Evolutionary conservation across 2,888 invertebrate genomes (phyloP), one percentile per base, ranked within the genome.

Genomic region (Leptinotarsa rubiginosa): DNA sequence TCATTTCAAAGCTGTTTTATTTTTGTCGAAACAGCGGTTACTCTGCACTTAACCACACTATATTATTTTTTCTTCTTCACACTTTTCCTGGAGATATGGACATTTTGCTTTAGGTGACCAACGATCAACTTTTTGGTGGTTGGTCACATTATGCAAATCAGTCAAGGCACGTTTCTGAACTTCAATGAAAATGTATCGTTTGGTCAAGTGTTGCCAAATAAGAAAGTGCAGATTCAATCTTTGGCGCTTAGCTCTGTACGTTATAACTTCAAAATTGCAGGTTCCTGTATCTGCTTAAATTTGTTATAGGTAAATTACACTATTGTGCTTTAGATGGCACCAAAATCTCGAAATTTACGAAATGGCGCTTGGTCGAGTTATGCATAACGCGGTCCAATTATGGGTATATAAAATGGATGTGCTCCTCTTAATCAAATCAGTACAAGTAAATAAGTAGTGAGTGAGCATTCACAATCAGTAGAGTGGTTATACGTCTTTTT

Each of bases 71-170:
- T 25, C 18, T 54, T 54, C 54, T 54, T 54, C 54, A 54, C 54
- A 54, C 20, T 50, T 66, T 66, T 50, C 47, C 47, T 47, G 66
- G 47, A 31, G 50, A 66, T 41, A 47, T 66, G 66, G 50, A 66
- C 47, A 47, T 50, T 50, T 50, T 66, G 66, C 47, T 50, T 50
- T 49, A 66, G 47, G 50, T 50, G 66, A 66, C 47, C 66, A 66
- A 66, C 22, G 22, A 47, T 50, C 47, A 50, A 50, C 49, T 66
- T 66, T 66, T 20, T 50, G 66, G 66, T 50, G 66, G 49, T 66
- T 66, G 66, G 66, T 66, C 66, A 66, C 50, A 66, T 66, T 66
- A 66, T 66, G 66, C 47, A 49, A 66, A 66, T 25, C 25, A 25
- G 59, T 59, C 59, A 59, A 59, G 25, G 59, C 59, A 59, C 25